A percentile compares a stretch with the other conserved stretches of the same genome.
phyloP scores from a whole-genome alignment of 2,113 vertebrate genomes.

The Anolis carolinensis region DNA sequence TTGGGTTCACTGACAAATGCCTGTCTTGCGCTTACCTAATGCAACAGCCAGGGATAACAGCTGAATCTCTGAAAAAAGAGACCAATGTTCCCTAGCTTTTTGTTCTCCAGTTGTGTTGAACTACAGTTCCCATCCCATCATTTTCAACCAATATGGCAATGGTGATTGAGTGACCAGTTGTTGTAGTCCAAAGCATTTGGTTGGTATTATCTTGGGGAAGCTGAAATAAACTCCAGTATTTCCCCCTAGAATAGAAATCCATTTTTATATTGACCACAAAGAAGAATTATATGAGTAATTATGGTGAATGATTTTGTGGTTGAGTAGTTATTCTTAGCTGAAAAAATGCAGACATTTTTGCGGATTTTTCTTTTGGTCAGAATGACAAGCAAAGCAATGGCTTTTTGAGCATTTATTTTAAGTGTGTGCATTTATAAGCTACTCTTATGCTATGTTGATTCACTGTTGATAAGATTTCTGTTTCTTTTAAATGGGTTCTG shows the following conservation, averaged over 20 bases:
- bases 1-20: not conserved
- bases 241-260: not conserved
- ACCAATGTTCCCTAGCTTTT: no score
- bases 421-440: not conserved
- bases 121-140: no score
- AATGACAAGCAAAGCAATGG: not conserved
- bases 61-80: not conserved
- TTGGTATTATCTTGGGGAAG: no score
- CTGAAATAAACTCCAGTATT: no score
- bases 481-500: not conserved
- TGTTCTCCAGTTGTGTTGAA: no score
- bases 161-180: no score
- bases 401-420: not conserved
- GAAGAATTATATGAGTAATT: not conserved
- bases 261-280: not conserved
- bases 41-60: not conserved
- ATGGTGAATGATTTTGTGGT: not conserved
- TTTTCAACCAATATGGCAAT: no score
- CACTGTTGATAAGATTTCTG: not conserved
- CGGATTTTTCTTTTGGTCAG: not conserved
- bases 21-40: not conserved
- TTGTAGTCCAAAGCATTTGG: no score
- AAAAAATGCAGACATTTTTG: not conserved
- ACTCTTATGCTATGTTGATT: not conserved
- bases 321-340: not conserved